Percentiles rank a stretch among this genome's conserved stretches.
Conservation (phyloP, 2,888 invertebrate species). For the Periphyllus acericola region DNA sequence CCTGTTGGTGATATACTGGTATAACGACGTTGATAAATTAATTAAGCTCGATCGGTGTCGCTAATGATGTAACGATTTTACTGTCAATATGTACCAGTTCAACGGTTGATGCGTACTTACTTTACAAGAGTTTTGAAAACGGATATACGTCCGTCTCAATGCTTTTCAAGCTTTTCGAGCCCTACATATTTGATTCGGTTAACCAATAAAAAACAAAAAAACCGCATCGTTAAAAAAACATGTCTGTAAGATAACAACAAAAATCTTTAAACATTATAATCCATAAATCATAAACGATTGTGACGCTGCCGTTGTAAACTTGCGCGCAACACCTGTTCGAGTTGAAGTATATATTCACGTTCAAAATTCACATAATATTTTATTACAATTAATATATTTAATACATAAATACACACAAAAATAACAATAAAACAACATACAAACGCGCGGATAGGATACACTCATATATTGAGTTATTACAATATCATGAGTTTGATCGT, state of each 20-base stretch:
- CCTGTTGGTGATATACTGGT: neutral
- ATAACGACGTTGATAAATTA: neutral
- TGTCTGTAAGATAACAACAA: neutral
- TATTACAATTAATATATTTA: too few species aligned
- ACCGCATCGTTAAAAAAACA: neutral
- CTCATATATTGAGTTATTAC: too few species aligned
- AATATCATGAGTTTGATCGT: too few species aligned
- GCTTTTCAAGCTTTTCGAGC: neutral
- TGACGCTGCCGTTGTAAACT: neutral
- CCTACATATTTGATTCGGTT: too few species aligned
- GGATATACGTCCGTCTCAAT: neutral
- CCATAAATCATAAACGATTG: neutral
- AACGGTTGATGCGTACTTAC: neutral
- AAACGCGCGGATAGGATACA: too few species aligned
- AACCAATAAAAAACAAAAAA: neutral
- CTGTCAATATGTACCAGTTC: neutral
- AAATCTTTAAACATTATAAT: neutral
- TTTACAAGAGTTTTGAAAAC: neutral
- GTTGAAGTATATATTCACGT: too few species aligned
- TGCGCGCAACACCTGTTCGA: too few species aligned
- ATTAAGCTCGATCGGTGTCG: neutral
- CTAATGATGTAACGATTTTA: neutral
- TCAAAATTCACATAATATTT: too few species aligned
- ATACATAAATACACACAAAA: too few species aligned
- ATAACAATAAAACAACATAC: too few species aligned